Evolutionary conservation across 2,888 invertebrate genomes (phyloP).

Genomic region (Callinectes sapidus): DNA sequence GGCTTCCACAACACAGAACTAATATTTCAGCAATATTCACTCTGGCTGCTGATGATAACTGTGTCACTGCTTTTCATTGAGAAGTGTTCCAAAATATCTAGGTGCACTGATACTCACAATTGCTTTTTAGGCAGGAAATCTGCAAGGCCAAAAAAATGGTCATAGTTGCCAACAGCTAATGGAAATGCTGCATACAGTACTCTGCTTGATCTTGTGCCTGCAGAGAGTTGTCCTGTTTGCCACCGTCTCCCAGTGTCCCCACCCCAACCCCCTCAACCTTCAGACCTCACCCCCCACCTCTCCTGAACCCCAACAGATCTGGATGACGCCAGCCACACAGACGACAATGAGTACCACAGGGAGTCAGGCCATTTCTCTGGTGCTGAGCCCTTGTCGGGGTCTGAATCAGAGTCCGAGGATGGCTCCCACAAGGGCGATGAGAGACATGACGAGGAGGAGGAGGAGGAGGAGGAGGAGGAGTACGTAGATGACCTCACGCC

Average conservation of each 20-base stretch:
- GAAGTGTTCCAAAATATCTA: conserved; percentile 46
- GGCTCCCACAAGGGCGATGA: conserved; percentile 80
- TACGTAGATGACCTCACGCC: conserved; percentile 76
- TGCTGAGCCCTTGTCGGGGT: conserved; percentile 77
- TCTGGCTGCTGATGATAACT: conserved; percentile 35
- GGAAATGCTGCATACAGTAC: conserved; percentile 38
- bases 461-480: conserved; percentile 67
- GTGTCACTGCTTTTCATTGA: conserved; percentile 48
- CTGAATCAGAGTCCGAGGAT: conserved; percentile 80
- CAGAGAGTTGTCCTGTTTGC: conserved; percentile 48
- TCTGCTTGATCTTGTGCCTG: conserved; percentile 53
- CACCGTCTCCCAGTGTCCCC: conserved; percentile 40
- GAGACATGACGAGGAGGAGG: conserved; percentile 73
- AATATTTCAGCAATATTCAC: conserved; percentile 15
- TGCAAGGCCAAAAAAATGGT: background rate
- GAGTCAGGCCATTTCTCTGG: conserved; percentile 79
- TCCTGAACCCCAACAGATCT: conserved; percentile 79
- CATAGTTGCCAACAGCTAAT: conserved; percentile 46
- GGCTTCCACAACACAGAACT: conserved; percentile 34
- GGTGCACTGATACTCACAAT: conserved; percentile 47
- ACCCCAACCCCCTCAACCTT: conserved; percentile 34
- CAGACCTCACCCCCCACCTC: conserved; percentile 53
- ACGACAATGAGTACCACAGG: conserved; percentile 78
- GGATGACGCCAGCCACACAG: conserved; percentile 84
- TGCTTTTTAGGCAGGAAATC: conserved; percentile 40